Conservation (phyloP, 2,888 invertebrate species). For the Octodonta nipae region DNA sequence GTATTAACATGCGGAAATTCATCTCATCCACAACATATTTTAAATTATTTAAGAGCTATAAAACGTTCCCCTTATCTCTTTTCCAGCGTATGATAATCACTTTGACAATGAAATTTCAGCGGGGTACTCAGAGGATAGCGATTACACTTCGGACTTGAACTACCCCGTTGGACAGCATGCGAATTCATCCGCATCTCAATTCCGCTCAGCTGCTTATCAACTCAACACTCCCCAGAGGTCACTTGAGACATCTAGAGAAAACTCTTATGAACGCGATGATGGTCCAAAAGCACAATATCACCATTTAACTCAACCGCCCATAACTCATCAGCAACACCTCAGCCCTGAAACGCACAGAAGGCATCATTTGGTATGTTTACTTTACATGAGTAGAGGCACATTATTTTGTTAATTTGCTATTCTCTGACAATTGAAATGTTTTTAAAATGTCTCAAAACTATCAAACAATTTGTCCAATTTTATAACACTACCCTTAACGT, state of each 20-base stretch:
- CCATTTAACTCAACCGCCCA: conserved; percentile 14
- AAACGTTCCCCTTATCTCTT: too few species aligned
- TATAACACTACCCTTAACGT: too few species aligned
- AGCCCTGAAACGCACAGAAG: conserved; percentile 31
- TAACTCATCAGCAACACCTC: conserved; percentile 28
- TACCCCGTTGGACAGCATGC: conserved; percentile 81
- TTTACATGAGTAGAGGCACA: too few species aligned
- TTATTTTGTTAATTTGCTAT: too few species aligned
- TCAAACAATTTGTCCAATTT: too few species aligned
- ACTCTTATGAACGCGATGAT: conserved; percentile 72
- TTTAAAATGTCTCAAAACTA: too few species aligned
- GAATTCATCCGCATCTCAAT: conserved; percentile 85
- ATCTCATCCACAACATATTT: too few species aligned
- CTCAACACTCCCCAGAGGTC: conserved; percentile 67
- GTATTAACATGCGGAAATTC: too few species aligned
- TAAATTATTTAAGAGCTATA: too few species aligned
- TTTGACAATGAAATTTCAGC: conserved; percentile 49
- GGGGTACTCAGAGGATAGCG: conserved; percentile 91
- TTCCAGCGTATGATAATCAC: conserved; percentile 34
- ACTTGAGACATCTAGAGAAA: conserved; percentile 65
- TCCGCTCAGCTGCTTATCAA: conserved; percentile 63
- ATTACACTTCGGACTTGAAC: conserved; percentile 92
- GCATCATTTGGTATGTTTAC: conserved; percentile 22
- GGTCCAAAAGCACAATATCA: conserved; percentile 24
- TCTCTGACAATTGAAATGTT: too few species aligned